These are phyloP conservation scores for Poicephalus meyeri DNA, from an alignment of 2,113 vertebrate genomes.

Conservation along the genomic window DNA sequence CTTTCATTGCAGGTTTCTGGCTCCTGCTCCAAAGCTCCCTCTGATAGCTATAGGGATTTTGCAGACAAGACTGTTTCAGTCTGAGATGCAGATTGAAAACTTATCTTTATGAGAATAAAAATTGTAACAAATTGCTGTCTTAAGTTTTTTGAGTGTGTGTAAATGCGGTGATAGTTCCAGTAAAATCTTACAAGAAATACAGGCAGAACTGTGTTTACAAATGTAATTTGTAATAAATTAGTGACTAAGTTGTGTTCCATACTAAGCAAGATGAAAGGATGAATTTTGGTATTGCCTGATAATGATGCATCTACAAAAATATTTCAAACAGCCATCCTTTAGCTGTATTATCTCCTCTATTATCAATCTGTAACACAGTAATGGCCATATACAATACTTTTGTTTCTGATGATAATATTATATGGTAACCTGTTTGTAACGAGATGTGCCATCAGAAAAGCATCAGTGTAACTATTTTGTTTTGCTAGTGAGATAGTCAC, in stretches of 20 bases:
- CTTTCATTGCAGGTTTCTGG: conserved; percentile 28
- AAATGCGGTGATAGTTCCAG: not conserved
- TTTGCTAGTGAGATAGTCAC: not conserved
- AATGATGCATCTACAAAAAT: not conserved
- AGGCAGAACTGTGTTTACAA: not conserved
- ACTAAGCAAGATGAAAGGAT: not conserved
- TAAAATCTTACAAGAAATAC: not conserved
- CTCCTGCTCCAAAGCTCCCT: conserved; percentile 24
- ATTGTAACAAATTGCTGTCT: not conserved
- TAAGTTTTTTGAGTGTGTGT: not conserved
- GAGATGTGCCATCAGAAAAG: not conserved
- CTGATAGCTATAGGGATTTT: not conserved
- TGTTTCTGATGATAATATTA: conserved; percentile 20
- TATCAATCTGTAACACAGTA: not conserved
- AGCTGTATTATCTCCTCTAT: not conserved
- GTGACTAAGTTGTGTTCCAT: not conserved
- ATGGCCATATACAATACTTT: not conserved
- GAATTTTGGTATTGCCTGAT: not conserved
- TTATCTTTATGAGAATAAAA: not conserved
- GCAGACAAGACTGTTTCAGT: not conserved
- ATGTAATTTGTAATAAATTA: not conserved
- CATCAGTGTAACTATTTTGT: not conserved
- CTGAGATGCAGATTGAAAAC: not conserved
- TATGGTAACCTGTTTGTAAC: conserved; percentile 11
- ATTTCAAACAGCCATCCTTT: not conserved